A percentile compares a stretch with the other conserved stretches of the same genome.
These are phyloP conservation scores for Drosophila hawaiiensis DNA, from an alignment of 2,888 invertebrate species.

Conservation along the genomic window DNA sequence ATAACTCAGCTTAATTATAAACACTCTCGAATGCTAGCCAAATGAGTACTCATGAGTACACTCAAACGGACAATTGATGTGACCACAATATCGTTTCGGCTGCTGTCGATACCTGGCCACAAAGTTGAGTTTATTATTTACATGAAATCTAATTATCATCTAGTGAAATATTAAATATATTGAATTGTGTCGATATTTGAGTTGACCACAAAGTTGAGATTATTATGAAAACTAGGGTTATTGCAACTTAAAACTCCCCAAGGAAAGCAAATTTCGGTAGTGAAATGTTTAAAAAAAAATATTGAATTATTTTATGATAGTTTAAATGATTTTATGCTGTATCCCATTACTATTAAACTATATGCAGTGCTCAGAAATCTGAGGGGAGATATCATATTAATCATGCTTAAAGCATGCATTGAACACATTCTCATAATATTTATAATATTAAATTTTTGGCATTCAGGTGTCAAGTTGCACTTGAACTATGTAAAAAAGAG, in stretches of 20 bases:
- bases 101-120: conserved; percentile 14
- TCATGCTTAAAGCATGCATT: background rate
- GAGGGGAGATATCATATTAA: background rate
- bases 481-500: background rate
- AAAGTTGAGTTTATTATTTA: background rate
- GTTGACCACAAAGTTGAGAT: background rate
- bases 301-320: background rate
- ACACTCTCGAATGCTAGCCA: conserved; percentile 19
- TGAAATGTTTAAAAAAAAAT: background rate
- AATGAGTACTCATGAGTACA: background rate
- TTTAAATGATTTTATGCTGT: background rate
- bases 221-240: background rate
- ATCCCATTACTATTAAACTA: background rate
- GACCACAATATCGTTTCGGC: background rate
- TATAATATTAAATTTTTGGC: background rate
- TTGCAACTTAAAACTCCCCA: background rate
- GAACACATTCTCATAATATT: background rate
- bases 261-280: background rate
- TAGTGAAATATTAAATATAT: background rate
- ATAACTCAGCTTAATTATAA: conserved; percentile 47
- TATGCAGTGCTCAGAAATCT: background rate
- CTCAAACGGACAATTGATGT: conserved; percentile 17
- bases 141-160: background rate
- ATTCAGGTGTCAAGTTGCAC: background rate
- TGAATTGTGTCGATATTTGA: background rate